Base-by-base conservation (phyloP, 2,888 invertebrate genomes). In the Nomada flava region DNA sequence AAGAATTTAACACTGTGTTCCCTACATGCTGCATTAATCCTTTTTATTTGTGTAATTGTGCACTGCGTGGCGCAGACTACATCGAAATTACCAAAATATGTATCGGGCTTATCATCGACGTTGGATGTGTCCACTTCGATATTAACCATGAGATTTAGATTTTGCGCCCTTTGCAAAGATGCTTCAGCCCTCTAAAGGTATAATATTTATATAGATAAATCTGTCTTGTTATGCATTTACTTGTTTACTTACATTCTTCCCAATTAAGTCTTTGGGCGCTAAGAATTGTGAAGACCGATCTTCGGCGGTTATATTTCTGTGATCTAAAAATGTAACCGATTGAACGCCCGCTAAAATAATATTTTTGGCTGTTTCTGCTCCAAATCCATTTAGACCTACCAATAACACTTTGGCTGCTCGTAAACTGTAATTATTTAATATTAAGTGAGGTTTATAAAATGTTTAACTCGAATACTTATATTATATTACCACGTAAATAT, bases 301-400 rank as follows among this genome's bases (percentile, higher is more conserved):
- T 64, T 96, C 95, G 89, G 96, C 95, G 53, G 96, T 96, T 0
- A 97, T 95, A 76, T 95, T 94, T 82, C 96, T 95, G 91, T 96
- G 96, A 94, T 99, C 99, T 88, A 98, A 94, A 76, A 99, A 95
- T 76, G 97, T 97, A 0, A 99, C 95, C 36, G 97, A 96, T 91
- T 98, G 98, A 0, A 99, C 97, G 65, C 99, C 99, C 36, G 98
- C 96, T 42, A 99, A 94, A 89, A 99, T 96, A 67, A 98, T 96
- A 94, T 99, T 99, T 94, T 99, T 99, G 0, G 98, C 98, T 59
- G 98, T 96, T 95, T 99, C 99, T 11, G 99, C 98, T 29, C 98
- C 99, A 44, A 99, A 95, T 5, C 99, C 99, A 92, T 96, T 96
- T 44, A 99, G 90, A 5, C 99, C 98, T 89, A 98, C 97, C 76